Evolutionary conservation across 2,113 vertebrate genomes (phyloP).

Genomic region (Gadus chalcogrammus): DNA sequence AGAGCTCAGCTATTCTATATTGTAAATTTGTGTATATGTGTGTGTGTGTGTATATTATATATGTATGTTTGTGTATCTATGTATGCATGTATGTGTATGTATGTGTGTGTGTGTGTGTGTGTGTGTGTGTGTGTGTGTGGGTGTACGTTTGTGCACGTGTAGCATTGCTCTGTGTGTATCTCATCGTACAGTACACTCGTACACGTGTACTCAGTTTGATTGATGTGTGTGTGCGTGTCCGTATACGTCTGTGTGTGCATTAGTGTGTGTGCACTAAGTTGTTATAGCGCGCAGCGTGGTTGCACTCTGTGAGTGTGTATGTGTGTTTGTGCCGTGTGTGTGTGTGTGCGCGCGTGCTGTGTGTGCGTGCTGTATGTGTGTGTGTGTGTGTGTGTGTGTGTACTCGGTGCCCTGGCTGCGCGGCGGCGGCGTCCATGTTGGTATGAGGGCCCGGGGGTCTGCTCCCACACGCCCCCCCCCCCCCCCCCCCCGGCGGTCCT

Average conservation of each 20-base stretch:
- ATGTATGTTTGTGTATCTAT: not conserved
- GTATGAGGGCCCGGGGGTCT: slow-evolving; percentile 65
- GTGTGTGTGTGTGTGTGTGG: not conserved
- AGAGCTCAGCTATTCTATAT: too few relatives aligned
- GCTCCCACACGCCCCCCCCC: slow-evolving; percentile 66
- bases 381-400: slow-evolving; percentile 23
- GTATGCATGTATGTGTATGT: not conserved
- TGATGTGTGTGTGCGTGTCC: not conserved
- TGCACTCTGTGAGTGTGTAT: not conserved
- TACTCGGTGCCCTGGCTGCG: slow-evolving; percentile 49
- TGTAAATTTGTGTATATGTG: not conserved
- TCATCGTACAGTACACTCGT: too few relatives aligned
- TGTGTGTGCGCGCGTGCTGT: too few relatives aligned
- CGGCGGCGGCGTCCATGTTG: slow-evolving; percentile 54
- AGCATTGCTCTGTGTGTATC: too few relatives aligned
- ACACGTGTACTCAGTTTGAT: too few relatives aligned
- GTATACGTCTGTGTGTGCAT: not conserved
- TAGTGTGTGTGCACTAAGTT: not conserved
- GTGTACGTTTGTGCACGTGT: too few relatives aligned
- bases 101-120: not conserved
- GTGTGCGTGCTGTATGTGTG: slow-evolving; percentile 2
- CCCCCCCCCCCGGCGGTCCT: slow-evolving; percentile 65
- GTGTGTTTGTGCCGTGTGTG: not conserved
- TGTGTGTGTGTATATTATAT: too few relatives aligned
- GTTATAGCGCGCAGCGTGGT: too few relatives aligned